Percentiles rank a stretch among this genome's conserved stretches.
Evolutionary conservation across 2,113 vertebrate genomes (phyloP).

Genomic region (Carettochelys insculpta): DNA sequence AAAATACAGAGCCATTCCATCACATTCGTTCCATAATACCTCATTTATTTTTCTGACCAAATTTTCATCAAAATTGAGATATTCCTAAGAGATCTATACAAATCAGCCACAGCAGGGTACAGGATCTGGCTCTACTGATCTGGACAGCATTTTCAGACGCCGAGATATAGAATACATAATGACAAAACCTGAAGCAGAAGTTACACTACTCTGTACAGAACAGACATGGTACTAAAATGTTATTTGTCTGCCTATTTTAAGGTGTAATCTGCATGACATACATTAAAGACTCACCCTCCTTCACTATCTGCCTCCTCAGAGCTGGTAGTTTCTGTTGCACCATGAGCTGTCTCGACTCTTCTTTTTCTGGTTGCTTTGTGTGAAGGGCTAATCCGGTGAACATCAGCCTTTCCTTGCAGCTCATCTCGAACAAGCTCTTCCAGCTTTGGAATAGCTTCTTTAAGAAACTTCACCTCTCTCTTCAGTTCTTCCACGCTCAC

Average conservation of each 20-base stretch:
- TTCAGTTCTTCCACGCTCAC: constrained; percentile 89
- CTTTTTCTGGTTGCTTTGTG: constrained; percentile 82
- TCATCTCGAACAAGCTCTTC: constrained; percentile 86
- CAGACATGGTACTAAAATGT: neutral
- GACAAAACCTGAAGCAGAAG: neutral
- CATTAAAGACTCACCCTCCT: constrained; percentile 88
- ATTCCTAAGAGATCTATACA: neutral
- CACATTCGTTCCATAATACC: neutral
- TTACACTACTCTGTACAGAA: neutral
- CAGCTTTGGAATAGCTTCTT: constrained; percentile 85
- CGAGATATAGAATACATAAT: neutral
- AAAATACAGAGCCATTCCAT: neutral
- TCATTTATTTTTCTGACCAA: neutral
- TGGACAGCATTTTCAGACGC: rapidly evolving
- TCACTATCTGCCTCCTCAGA: constrained; percentile 97
- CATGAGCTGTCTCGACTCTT: constrained; percentile 68
- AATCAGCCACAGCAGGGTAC: neutral
- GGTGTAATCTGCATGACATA: neutral
- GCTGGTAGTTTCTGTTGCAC: constrained; percentile 78
- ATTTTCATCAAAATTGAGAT: neutral
- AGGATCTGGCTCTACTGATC: neutral
- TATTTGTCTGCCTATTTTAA: neutral
- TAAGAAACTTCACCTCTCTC: constrained; percentile 88
- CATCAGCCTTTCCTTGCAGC: constrained; percentile 73
- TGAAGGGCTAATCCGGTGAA: constrained; percentile 75